Base-by-base conservation (phyloP, 2,113 vertebrate genomes). In the Chroicocephalus ridibundus region DNA sequence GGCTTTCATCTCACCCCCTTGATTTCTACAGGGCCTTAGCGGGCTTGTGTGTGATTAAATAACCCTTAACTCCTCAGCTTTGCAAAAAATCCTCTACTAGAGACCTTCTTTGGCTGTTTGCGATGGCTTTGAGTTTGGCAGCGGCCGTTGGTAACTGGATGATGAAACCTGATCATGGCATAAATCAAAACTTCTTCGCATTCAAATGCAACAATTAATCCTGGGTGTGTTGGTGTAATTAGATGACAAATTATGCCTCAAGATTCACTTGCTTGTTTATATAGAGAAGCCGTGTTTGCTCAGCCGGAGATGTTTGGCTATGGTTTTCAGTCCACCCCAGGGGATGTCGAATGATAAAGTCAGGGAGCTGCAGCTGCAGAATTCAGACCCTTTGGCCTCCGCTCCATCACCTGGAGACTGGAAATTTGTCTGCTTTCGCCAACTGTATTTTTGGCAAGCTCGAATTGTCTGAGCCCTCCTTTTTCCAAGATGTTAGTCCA, bases 191-290 rank as follows among this genome's bases (percentile, higher is more conserved):
- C 62, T 55, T 34, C 90, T 93, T 42, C 9, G 10, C 92, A 64
- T 90, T 86, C 88, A 79, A 91, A 82, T 78, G 85, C 71, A 72
- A 15, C 85, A 90, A 93, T 94, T 94, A 97, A 95, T 88, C 75
- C 82, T 24, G 76, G 86, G 95, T 32, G 95, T 93, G 96, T 55
- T 54, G 86, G 62, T 44, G 94, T 72, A 96, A 95, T 96, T 95
- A 96, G 88, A 94, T 96, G 96, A 95, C 95, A 96, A 96, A 96
- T 94, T 90, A 70, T 20, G 93, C 96, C 91, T 94, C 62, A 49
- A 88, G 93, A 94, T 83, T 82, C 96, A 94, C 95, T 95, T 88
- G 92, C 93, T 74, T 91, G 90, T 88, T 94, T 66, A 68, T 65
- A 70, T 75, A 46, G 82, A 52, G 90, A 75, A 88, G 82, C 82